A percentile compares a stretch with the other conserved stretches of the same genome.
phyloP scores from a whole-genome alignment of 2,113 vertebrate genomes.

The Eurystomus gularis region DNA sequence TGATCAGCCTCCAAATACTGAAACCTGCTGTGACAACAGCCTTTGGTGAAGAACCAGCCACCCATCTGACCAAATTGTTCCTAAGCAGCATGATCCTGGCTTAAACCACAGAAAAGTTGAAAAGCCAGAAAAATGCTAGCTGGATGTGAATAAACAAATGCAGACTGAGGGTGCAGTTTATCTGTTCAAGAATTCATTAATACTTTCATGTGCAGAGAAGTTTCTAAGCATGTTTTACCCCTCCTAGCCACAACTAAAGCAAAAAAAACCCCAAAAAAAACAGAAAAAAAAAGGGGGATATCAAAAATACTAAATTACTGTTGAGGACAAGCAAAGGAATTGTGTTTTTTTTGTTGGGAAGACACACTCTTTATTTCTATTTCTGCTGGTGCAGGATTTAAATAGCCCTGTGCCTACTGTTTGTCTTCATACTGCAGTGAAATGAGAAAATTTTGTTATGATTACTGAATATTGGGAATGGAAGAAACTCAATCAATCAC shows the following conservation, averaged over 20 bases:
- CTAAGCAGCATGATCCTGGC: not conserved
- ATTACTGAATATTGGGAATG: not conserved
- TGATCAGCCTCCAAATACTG: not conserved
- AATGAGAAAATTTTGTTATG: not conserved
- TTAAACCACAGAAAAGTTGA: not conserved
- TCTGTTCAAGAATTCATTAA: not conserved
- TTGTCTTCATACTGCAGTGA: conserved; percentile 15
- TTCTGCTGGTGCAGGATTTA: conserved; percentile 19
- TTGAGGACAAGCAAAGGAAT: conserved; percentile 12
- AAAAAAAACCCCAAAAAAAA: not conserved
- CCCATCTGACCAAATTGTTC: not conserved
- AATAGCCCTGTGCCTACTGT: not conserved
- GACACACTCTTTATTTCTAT: not conserved
- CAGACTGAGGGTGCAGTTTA: not conserved
- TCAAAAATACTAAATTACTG: conserved; percentile 16
- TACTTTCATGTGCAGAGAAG: not conserved
- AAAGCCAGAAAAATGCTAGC: not conserved
- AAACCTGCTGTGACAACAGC: not conserved
- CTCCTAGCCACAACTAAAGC: not conserved
- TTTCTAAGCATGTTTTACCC: not conserved
- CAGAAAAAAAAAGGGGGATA: not conserved
- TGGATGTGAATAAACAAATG: not conserved
- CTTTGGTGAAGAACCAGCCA: not conserved
- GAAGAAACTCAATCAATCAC: not conserved
- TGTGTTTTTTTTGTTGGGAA: conserved; percentile 13